Evolutionary conservation across 2,113 vertebrate species (phyloP), one percentile per base, ranked within the genome.

Genomic region (Polypterus bichir): DNA sequence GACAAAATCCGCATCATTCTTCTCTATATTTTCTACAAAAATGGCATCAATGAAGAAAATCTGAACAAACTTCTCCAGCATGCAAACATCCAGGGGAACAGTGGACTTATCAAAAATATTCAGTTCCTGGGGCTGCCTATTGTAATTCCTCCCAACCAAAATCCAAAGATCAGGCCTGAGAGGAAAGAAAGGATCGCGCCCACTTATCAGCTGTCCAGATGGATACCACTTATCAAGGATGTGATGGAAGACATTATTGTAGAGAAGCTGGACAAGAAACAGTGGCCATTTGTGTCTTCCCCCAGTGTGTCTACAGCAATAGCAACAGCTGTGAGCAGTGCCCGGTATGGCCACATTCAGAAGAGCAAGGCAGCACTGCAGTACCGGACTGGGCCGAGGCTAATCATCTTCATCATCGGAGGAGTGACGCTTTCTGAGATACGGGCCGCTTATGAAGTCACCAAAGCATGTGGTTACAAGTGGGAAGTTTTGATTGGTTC

Each of bases 401-500:
- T 94, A 48, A 88, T 96, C 46, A 61, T 96, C 67, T 93, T 87
- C 7, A 62, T 94, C 5, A 69, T 92, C 60, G 91, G 92, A 0
- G 92, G 92, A 0, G 77, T 93, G 68, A 75, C 91, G 0, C 86
- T 91, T 73, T 91, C 92, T 0, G 92, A 96, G 78, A 92, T 93
- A 89, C 86, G 92, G 61, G 83, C 86, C 0, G 92, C 92, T 59
- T 96, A 96, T 2, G 92, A 94, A 71, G 83, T 96, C 63, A 92
- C 89, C 46, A 83, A 76, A 49, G 89, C 86, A 62, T 88, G 85
- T 0, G 88, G 90, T 1, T 86, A 86, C 60, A 93, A 93, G 72
- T 95, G 92, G 92, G 92, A 95, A 71, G 91, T 91, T 8, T 69
- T 96, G 68, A 91, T 96, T 9, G 92, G 92, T 96, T 95, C 92